These are phyloP conservation scores for Limenitis camilla DNA, from an alignment of 2,888 invertebrate species.

Conservation along the genomic window DNA sequence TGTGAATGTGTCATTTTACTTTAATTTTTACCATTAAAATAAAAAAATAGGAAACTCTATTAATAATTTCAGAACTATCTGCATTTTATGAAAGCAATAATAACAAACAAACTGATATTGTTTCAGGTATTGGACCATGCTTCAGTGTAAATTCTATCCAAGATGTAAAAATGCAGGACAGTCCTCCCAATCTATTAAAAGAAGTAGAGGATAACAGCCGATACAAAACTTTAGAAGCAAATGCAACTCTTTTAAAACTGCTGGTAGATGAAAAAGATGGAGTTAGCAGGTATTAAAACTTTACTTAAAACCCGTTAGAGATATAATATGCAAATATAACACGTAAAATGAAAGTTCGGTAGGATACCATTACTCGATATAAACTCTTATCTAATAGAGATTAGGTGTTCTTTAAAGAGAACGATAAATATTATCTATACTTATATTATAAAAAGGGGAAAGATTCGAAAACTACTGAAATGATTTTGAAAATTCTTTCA, in stretches of 20 bases:
- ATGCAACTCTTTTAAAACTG: conserved; percentile 60
- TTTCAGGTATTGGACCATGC: conserved; percentile 40
- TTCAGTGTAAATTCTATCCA: conserved; percentile 32
- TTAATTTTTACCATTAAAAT: background rate
- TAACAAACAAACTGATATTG: background rate
- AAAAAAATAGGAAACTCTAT: background rate
- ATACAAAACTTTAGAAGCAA: conserved; percentile 66
- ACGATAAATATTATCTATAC: too few species aligned
- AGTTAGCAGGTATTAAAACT: conserved; percentile 51
- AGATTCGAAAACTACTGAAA: too few species aligned
- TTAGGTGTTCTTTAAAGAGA: too few species aligned
- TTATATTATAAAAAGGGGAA: too few species aligned
- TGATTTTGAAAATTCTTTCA: too few species aligned
- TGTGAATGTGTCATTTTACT: background rate
- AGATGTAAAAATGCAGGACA: conserved; percentile 33
- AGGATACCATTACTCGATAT: too few species aligned
- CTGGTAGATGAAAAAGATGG: conserved; percentile 64
- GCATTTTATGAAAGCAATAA: too few species aligned
- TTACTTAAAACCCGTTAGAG: background rate
- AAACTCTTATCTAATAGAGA: background rate
- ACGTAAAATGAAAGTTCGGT: background rate
- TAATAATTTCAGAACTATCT: too few species aligned
- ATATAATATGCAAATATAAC: background rate
- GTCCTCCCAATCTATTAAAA: conserved; percentile 47
- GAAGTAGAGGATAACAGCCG: conserved; percentile 68